phyloP scores from a whole-genome alignment of 2,888 invertebrate genomes.

The Ichneumoninae sp. region DNA sequence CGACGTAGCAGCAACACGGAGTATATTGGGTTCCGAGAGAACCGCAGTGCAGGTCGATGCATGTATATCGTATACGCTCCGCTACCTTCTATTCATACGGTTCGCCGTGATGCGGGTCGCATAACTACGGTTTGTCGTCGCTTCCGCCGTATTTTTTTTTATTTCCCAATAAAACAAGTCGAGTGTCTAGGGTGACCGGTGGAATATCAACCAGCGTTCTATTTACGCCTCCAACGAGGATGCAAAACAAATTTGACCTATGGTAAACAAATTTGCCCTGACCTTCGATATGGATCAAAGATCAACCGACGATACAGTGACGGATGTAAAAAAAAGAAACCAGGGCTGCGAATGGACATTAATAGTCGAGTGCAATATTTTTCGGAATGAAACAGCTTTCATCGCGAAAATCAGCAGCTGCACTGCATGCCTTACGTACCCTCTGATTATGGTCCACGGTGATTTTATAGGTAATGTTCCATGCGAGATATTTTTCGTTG shows the following conservation, averaged over 20 bases:
- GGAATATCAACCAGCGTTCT: conserved; percentile 8
- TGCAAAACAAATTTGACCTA: not conserved
- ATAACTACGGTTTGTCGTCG: not conserved
- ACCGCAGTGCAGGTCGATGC: conserved; percentile 54
- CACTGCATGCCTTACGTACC: conserved; percentile 17
- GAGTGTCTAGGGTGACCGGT: not conserved
- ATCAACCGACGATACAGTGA: not conserved
- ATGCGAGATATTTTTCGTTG: not conserved
- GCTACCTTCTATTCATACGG: conserved; percentile 10
- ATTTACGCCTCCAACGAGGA: not conserved
- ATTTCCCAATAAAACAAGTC: not conserved
- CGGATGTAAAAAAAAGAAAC: not conserved
- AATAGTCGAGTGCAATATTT: not conserved
- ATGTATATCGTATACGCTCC: conserved; percentile 21
- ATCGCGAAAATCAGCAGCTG: not conserved
- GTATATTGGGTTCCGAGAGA: conserved; percentile 21
- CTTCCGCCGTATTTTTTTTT: conserved; percentile 2
- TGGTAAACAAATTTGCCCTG: not conserved
- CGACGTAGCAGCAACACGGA: not conserved
- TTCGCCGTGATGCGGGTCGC: conserved; percentile 51
- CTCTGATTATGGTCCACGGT: conserved; percentile 56
- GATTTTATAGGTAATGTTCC: conserved; percentile 43
- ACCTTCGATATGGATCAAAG: not conserved
- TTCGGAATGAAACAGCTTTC: not conserved
- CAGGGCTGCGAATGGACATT: not conserved